A percentile compares a stretch with the other conserved stretches of the same genome.
Conservation (phyloP, 2,113 vertebrate genomes). For the Typhlomys cinereus region DNA sequence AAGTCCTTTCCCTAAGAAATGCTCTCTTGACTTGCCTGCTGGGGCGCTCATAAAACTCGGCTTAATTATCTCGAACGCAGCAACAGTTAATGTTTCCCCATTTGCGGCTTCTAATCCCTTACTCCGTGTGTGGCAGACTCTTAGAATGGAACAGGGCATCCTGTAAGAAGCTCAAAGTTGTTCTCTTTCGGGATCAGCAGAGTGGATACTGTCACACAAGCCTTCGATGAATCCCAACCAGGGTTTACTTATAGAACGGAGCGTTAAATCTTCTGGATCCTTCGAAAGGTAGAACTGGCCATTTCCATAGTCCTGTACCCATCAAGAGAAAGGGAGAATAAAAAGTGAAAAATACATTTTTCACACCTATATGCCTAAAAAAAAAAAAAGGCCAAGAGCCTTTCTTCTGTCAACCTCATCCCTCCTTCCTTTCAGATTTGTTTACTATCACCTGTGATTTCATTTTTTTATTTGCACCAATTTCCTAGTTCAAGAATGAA, state of each 20-base stretch:
- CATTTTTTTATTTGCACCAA: not conserved
- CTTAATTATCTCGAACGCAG: slow-evolving; percentile 56
- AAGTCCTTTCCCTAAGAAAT: slow-evolving; percentile 66
- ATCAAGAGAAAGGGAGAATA: not conserved
- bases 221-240: not conserved
- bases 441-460: not conserved
- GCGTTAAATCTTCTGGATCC: not conserved
- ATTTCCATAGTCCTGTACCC: not conserved
- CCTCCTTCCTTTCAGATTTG: not conserved
- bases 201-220: not conserved
- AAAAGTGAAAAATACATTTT: not conserved
- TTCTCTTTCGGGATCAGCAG: not conserved
- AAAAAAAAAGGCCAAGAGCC: not conserved
- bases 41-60: slow-evolving; percentile 33
- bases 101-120: slow-evolving; percentile 38
- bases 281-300: not conserved
- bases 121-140: not conserved
- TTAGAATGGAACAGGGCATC: slow-evolving; percentile 19
- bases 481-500: not conserved
- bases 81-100: slow-evolving; percentile 37
- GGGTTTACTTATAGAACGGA: not conserved
- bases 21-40: slow-evolving; percentile 56
- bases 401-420: too few species aligned
- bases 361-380: not conserved
- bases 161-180: not conserved